These are phyloP conservation scores for Emmelina monodactyla DNA, from an alignment of 2,888 invertebrate species.

Conservation along the genomic window DNA sequence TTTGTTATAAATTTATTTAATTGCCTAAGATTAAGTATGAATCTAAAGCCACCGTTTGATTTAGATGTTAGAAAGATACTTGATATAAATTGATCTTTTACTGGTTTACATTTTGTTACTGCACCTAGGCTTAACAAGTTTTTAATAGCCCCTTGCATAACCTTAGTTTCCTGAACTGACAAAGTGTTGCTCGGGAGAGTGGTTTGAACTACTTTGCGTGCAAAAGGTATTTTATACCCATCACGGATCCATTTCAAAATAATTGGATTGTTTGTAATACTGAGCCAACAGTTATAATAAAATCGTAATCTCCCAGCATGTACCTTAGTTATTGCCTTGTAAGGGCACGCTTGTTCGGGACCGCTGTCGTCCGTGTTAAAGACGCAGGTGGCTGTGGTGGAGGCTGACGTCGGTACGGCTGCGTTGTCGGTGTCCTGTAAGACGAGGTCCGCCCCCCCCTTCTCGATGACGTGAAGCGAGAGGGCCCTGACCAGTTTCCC, in stretches of 20 bases:
- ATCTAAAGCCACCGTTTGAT: constrained; percentile 3
- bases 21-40: constrained; percentile 8
- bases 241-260: constrained; percentile 4
- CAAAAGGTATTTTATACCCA: constrained; percentile 4
- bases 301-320: constrained; percentile 12
- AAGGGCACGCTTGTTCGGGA: constrained; percentile 6
- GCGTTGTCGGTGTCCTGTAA: background rate
- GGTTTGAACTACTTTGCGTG: background rate
- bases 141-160: background rate
- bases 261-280: constrained; percentile 5
- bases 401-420: background rate
- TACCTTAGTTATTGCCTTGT: constrained; percentile 11
- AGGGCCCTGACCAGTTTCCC: background rate
- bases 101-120: background rate
- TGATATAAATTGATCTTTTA: constrained; percentile 7
- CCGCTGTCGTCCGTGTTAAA: background rate
- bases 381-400: background rate
- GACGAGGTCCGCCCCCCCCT: constrained; percentile 2
- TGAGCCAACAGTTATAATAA: constrained; percentile 12
- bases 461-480: constrained; percentile 1
- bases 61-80: constrained; percentile 6
- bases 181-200: background rate
- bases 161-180: background rate
- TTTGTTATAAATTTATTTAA: background rate
- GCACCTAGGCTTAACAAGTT: background rate